Evolutionary conservation across 2,888 invertebrate genomes (phyloP), one percentile per base, ranked within the genome.

Genomic region (Cordilura impudica): DNA sequence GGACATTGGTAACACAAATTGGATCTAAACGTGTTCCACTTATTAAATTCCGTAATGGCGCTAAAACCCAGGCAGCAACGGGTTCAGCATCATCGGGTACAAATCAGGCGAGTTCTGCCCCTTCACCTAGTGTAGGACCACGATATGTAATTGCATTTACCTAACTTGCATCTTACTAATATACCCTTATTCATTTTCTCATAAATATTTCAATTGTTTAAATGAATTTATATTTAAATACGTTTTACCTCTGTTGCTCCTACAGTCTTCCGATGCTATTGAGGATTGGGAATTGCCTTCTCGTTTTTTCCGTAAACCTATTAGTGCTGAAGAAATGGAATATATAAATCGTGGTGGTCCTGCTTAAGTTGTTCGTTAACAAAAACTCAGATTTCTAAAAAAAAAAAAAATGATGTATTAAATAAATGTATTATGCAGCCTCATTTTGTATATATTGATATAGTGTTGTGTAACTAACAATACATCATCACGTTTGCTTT

Each of bases 331-430:
- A 77, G 95, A 95, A 90, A 94, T 94, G 82, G 93, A 92, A 58
- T 92, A 92, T 85, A 95, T 95, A 83, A 95, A 95, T 87, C 93
- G 94, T 89, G 93, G 94, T 83, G 93, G 93, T 88, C 87, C 87
- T 73, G 84, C 84, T 65, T n/a, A n/a, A n/a, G n/a, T n/a, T n/a
- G n/a, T n/a, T n/a, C n/a, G n/a, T n/a, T n/a, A n/a, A n/a, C n/a
- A n/a, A n/a, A n/a, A n/a, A n/a, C n/a, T n/a, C n/a, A n/a, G n/a
- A n/a, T n/a, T n/a, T n/a, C n/a, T n/a, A n/a, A n/a, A n/a, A n/a
- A n/a, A n/a, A n/a, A n/a, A n/a, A n/a, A n/a, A n/a, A n/a, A n/a
- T n/a, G n/a, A n/a, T n/a, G n/a, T n/a, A n/a, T n/a, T n/a, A n/a
- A n/a, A n/a, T n/a, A n/a, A n/a, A n/a, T n/a, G n/a, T n/a, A n/a